Conservation (phyloP, 2,113 vertebrate species). For the Larimichthys polyactis region DNA sequence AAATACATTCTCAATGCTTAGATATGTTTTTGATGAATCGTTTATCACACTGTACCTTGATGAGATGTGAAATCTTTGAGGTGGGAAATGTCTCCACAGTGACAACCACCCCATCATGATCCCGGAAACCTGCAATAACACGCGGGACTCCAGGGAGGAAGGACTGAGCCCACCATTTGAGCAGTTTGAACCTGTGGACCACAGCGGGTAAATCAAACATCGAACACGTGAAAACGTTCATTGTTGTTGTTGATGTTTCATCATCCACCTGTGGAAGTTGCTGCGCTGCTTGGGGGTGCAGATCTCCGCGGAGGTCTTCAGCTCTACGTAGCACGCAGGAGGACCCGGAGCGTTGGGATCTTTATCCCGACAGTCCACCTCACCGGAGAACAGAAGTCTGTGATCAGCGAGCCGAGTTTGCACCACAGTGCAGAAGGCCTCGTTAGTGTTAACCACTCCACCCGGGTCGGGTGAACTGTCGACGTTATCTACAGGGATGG, state of each 20-base stretch:
- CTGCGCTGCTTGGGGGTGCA: constrained; percentile 88
- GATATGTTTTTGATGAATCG: too few relatives aligned
- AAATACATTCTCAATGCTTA: not conserved
- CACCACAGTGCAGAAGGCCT: constrained; percentile 93
- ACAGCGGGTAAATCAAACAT: not conserved
- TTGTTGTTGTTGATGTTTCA: not conserved
- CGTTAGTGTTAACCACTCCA: constrained; percentile 92
- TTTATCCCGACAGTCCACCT: constrained; percentile 90
- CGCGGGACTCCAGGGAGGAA: constrained; percentile 91
- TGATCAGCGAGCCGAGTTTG: constrained; percentile 88
- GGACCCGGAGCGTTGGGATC: constrained; percentile 78
- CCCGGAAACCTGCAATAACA: constrained; percentile 90
- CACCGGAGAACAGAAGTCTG: constrained; percentile 90
- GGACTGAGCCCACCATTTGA: constrained; percentile 96
- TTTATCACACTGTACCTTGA: constrained; percentile 81
- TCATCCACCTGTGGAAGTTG: constrained; percentile 89
- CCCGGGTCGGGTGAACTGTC: constrained; percentile 83
- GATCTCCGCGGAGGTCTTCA: constrained; percentile 93
- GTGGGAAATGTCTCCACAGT: constrained; percentile 87
- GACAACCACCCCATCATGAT: constrained; percentile 86
- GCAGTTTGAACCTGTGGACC: constrained; percentile 87
- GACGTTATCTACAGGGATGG: constrained; percentile 77
- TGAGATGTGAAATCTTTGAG: constrained; percentile 89
- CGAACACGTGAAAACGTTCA: not conserved
- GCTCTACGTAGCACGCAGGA: constrained; percentile 90